These are phyloP conservation scores for Pseudomyrmex gracilis DNA, from an alignment of 1,140 invertebrate genomes.

Conservation along the genomic window DNA sequence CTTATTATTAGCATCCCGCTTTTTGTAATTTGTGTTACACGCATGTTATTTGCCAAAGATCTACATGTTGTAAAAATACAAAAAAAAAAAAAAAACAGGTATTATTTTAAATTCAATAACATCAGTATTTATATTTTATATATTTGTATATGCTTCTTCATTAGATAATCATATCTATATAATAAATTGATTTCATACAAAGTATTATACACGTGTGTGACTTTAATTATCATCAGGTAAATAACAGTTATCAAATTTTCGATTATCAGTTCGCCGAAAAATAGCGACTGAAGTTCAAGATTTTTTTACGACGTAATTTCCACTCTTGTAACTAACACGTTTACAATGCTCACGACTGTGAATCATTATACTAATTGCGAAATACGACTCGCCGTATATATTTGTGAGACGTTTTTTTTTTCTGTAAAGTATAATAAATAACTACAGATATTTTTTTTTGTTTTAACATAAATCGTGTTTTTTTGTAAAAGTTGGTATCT, in stretches of 20 bases:
- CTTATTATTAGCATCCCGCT: not conserved
- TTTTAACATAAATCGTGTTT: too few relatives aligned
- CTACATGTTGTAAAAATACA: slow-evolving; percentile 1
- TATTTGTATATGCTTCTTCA: slow-evolving; percentile 8
- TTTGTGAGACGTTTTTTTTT: slow-evolving; percentile 1
- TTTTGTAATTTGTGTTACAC: not conserved
- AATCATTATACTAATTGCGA: slow-evolving; percentile 37
- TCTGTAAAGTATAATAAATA: slow-evolving; percentile 39
- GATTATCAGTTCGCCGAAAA: too few relatives aligned
- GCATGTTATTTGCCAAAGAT: slow-evolving; percentile 22
- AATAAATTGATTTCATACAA: not conserved
- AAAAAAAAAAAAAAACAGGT: not conserved
- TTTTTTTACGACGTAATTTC: not conserved
- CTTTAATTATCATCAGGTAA: too few relatives aligned
- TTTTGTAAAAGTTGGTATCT: slow-evolving; percentile 28
- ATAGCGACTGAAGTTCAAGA: too few relatives aligned
- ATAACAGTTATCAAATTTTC: too few relatives aligned
- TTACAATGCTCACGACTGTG: not conserved
- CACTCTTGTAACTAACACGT: slow-evolving; percentile 36
- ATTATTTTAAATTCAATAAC: slow-evolving; percentile 5
- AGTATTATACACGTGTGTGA: too few relatives aligned
- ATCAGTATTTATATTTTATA: slow-evolving; percentile 14
- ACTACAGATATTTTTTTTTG: too few relatives aligned
- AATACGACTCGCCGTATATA: slow-evolving; percentile 45
- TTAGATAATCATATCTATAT: not conserved